Percentiles rank a stretch among this genome's conserved stretches.
Evolutionary conservation across 2,113 vertebrate species (phyloP).

Genomic region (Sciurus niger): DNA sequence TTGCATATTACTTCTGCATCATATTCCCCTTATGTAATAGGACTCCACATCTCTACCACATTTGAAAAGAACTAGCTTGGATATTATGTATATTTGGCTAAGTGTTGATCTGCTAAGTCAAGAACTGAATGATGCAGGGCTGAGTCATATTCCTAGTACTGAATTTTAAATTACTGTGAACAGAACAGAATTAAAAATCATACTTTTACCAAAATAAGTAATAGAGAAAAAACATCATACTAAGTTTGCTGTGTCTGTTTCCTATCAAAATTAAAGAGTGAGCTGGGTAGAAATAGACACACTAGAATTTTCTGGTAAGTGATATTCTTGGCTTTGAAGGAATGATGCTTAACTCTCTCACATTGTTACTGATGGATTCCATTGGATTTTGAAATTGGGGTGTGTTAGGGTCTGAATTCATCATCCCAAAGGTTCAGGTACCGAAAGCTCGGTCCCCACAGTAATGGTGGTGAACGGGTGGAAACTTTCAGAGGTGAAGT

Average conservation of each 20-base stretch:
- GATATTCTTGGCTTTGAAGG: background rate
- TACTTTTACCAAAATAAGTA: background rate
- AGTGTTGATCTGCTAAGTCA: background rate
- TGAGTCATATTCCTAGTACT: background rate
- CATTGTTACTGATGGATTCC: background rate
- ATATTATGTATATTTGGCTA: background rate
- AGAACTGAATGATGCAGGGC: background rate
- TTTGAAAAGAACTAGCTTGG: background rate
- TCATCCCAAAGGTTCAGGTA: background rate
- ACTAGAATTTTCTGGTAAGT: background rate
- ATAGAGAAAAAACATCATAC: background rate
- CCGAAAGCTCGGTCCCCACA: background rate
- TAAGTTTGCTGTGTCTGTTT: background rate
- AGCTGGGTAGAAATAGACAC: background rate
- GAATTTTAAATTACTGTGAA: background rate
- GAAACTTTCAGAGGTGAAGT: rapidly evolving
- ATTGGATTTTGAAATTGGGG: background rate
- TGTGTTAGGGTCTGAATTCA: background rate
- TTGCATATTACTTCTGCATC: background rate
- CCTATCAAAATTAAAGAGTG: background rate
- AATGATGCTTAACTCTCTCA: background rate
- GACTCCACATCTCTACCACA: background rate
- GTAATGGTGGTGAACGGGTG: background rate
- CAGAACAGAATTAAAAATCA: background rate
- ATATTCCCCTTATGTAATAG: background rate